Base-by-base conservation (phyloP, 2,888 invertebrate species). In the Drosophila affinis region DNA sequence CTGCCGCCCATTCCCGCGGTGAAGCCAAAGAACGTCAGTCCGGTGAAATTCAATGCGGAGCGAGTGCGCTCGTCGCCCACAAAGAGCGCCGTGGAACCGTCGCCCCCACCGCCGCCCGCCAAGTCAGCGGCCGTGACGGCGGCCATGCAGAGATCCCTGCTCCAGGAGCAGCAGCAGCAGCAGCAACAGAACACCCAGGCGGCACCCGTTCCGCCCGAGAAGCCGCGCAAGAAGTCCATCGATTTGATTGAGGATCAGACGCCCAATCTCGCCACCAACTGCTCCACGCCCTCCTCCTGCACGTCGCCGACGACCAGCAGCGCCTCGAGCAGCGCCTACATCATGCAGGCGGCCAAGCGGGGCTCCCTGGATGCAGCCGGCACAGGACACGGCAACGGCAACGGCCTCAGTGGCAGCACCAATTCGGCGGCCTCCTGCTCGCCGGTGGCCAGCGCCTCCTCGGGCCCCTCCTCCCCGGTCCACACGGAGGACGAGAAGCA, bases 401-500 rank as follows among this genome's bases (percentile, higher is more conserved):
- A 84, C 49, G 87, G 78, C 45, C 84, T 65, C 14, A 84, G 76
- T 12, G 81, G 87, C 32, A 91, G 90, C 68, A 88, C 84, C 46
- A 88, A 82, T 65, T 91, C 90, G 12, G 89, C 86, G 9, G 81
- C 89, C 0, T 91, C 91, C 3, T 86, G 89, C 0, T 91, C 91
- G 18, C 90, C 92, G 0, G 90, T 90, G 68, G 91, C 91, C 52
- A 92, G 92, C 73, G 90, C 90, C 53, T 92, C 92, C 17, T 92
- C 92, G 5, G 92, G 91, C 10, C 91, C 91, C 2, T 92, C 93
- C 1, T 93, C 93, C 39, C 92, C 92, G 3, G 91, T 92, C 18
- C 91, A 92, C 61, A 93, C 93, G 1, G 92, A 92, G 78, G 92
- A 93, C 65, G 93, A 93, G 70, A 94, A 94, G 79, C 94, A 94